phyloP scores from a whole-genome alignment of 1,140 invertebrate genomes.

The Drosophila mayri region DNA sequence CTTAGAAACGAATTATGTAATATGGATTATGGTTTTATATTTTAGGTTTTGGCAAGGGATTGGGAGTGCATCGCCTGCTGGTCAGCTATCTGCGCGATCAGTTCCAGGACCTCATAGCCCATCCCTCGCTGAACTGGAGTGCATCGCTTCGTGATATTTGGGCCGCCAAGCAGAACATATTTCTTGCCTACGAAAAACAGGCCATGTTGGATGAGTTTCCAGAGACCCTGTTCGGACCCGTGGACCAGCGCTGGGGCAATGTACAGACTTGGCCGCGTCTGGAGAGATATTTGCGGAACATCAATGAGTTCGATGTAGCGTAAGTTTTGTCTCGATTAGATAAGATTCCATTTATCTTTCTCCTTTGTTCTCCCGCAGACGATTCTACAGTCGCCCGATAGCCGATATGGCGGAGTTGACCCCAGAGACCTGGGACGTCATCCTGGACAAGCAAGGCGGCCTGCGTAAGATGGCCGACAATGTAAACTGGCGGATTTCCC shows the following conservation, averaged over 20 bases:
- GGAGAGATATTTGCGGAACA: constrained; percentile 83
- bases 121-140: constrained; percentile 85
- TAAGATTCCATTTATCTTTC: background rate
- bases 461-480: constrained; percentile 87
- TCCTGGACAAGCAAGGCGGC: constrained; percentile 86
- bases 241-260: constrained; percentile 88
- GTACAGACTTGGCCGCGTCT: constrained; percentile 86
- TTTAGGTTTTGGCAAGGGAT: constrained; percentile 84
- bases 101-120: constrained; percentile 85
- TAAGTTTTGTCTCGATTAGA: constrained; percentile 49
- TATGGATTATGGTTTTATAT: background rate
- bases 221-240: constrained; percentile 61
- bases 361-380: constrained; percentile 22
- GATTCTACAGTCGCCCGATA: constrained; percentile 85
- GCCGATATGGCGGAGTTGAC: constrained; percentile 89
- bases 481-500: constrained; percentile 87
- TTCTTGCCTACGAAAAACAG: constrained; percentile 87
- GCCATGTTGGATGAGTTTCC: constrained; percentile 76
- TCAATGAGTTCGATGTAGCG: constrained; percentile 73
- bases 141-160: constrained; percentile 86
- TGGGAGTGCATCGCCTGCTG: constrained; percentile 85
- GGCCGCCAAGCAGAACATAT: constrained; percentile 85
- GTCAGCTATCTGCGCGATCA: constrained; percentile 85
- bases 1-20: too few species aligned
- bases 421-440: constrained; percentile 86